Base-by-base conservation (phyloP, 2,797 vertebrate genomes). In the Staurois parvus region DNA sequence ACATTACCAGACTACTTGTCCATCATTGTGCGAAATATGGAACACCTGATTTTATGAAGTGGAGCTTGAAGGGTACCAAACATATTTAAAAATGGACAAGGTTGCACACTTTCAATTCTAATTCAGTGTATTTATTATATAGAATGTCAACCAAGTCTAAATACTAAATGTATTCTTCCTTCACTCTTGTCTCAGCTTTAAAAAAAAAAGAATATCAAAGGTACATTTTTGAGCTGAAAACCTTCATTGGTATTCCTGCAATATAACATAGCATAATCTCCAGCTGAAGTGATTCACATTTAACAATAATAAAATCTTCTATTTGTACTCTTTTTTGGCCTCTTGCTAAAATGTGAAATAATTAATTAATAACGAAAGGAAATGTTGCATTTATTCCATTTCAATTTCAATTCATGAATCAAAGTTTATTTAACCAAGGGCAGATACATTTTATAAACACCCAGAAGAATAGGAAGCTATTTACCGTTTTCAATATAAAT, bases 401-500 rank as follows among this genome's bases (percentile, higher is more conserved):
- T 79, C 76, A 83, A 79, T 83, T 86, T 83, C 85, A 68, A 70
- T 87, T 87, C 52, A 74, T 79, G 82, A 87, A 87, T 87, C 75
- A 87, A 87, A 83, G 85, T 87, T 87, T 84, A 87, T 87, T 83
- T 87, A 83, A 79, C 85, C 69, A 79, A 72, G 81, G 81, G 76
- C 69, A 83, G 75, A 82, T 74, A 72, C 70, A 87, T 83, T 79
- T 79, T 84, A 83, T 74, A 84, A 73, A 87, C 82, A 83, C 74
- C 81, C 81, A 72, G 73, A 83, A 83, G 69, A 83, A 78, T 76
- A 81, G 72, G 75, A 81, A 81, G 72, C 84, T 85, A 81, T 75
- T 85, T 85, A 85, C 62, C 64, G 56, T 85, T 85, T 75, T 85
- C 73, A 85, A 85, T 81, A 81, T 85, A 85, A 85, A 85, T 85